Conservation (phyloP, 1,140 invertebrate genomes). For the Rhizoglyphus robini region DNA sequence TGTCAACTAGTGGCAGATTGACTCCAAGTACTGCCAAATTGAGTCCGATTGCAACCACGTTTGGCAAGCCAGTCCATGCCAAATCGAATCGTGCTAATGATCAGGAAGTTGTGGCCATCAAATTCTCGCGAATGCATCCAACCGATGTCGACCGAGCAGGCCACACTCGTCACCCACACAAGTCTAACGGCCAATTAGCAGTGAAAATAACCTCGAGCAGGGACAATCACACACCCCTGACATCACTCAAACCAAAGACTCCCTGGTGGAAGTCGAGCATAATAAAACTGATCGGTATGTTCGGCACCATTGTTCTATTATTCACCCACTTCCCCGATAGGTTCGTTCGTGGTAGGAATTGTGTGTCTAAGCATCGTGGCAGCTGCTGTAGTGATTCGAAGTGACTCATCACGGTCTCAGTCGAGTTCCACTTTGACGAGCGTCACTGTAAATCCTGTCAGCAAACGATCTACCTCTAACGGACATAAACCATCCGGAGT, state of each 20-base stretch:
- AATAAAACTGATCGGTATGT: constrained; percentile 5
- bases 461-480: background rate
- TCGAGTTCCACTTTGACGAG: background rate
- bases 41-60: too few species aligned
- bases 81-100: too few species aligned
- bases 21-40: background rate
- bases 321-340: background rate
- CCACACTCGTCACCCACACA: too few species aligned
- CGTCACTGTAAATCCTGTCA: background rate
- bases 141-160: too few species aligned
- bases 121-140: too few species aligned
- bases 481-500: background rate
- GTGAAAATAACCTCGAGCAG: too few species aligned
- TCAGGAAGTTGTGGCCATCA: background rate
- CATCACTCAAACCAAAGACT: background rate
- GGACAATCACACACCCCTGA: too few species aligned
- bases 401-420: background rate
- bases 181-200: too few species aligned
- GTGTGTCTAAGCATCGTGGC: background rate
- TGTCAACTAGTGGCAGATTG: background rate
- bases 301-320: background rate
- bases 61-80: too few species aligned
- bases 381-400: background rate
- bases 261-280: constrained; percentile 8
- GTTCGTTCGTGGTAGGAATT: constrained; percentile 1